Percentiles rank a stretch among this genome's conserved stretches.
phyloP scores from a whole-genome alignment of 2,113 vertebrate species.

The Urocynchramus pylzowi region DNA sequence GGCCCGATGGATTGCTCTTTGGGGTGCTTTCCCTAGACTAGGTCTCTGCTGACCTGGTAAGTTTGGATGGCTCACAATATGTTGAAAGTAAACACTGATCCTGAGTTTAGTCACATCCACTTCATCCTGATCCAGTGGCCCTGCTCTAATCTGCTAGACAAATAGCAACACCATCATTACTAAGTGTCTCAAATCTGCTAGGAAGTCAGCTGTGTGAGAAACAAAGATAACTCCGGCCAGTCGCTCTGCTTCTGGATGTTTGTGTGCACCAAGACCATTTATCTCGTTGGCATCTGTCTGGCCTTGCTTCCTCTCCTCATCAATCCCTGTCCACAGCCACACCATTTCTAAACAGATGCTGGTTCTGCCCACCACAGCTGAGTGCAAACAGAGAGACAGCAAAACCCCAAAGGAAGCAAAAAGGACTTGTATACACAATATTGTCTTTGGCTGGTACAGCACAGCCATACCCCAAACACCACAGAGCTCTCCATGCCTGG shows the following conservation, averaged over 20 bases:
- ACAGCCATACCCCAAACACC: neutral
- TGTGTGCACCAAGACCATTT: neutral
- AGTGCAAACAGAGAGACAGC: neutral
- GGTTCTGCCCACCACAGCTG: neutral
- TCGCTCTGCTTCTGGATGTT: neutral
- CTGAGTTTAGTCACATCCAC: neutral
- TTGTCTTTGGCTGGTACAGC: neutral
- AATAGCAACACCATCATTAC: neutral
- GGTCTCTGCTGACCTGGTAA: neutral
- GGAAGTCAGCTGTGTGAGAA: neutral
- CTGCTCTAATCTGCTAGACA: neutral
- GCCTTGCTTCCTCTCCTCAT: neutral
- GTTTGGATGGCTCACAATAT: neutral
- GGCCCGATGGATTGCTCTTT: neutral
- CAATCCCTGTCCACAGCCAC: neutral
- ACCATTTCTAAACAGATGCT: neutral
- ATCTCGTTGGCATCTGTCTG: neutral
- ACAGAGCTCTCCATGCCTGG: neutral
- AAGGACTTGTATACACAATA: neutral
- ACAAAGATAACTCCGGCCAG: neutral
- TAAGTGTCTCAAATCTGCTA: neutral
- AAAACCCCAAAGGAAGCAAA: neutral
- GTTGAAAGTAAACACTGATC: neutral
- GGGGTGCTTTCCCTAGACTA: neutral
- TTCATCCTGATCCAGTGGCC: neutral